These are phyloP conservation scores for Danaus chrysippus DNA, from an alignment of 2,888 invertebrate genomes.

Conservation along the genomic window DNA sequence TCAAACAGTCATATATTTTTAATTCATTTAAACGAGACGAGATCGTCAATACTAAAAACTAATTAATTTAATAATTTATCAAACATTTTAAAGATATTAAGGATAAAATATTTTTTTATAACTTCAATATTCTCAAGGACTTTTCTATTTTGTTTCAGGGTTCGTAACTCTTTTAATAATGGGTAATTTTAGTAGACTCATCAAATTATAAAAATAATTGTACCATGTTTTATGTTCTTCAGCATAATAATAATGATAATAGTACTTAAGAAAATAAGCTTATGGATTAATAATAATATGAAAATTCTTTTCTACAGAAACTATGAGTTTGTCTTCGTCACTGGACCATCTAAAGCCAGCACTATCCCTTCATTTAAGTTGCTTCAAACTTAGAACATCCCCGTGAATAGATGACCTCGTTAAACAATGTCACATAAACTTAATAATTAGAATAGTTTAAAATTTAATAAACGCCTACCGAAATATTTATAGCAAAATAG, in stretches of 20 bases:
- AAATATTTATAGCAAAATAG: background rate
- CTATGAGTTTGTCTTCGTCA: background rate
- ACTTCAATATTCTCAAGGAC: too few relatives aligned
- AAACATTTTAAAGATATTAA: too few relatives aligned
- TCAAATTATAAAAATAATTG: too few relatives aligned
- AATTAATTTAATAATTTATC: background rate
- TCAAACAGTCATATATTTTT: background rate
- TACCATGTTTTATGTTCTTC: too few relatives aligned
- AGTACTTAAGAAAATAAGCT: too few relatives aligned
- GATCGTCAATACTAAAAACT: background rate
- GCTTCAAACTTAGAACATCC: conserved; percentile 15
- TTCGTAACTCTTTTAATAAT: too few relatives aligned
- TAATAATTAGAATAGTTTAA: background rate
- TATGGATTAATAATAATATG: background rate
- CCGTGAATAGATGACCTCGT: conserved; percentile 20
- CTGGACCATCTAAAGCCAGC: conserved; percentile 6
- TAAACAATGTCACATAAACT: conserved; percentile 15
- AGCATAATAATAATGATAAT: too few relatives aligned
- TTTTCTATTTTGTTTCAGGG: too few relatives aligned
- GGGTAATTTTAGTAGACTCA: too few relatives aligned
- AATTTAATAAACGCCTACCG: background rate
- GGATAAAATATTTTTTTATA: too few relatives aligned
- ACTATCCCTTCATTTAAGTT: conserved; percentile 10
- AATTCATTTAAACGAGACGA: background rate
- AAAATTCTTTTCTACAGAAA: background rate